phyloP scores from a whole-genome alignment of 1,140 invertebrate genomes.

The Aphis craccivora region DNA sequence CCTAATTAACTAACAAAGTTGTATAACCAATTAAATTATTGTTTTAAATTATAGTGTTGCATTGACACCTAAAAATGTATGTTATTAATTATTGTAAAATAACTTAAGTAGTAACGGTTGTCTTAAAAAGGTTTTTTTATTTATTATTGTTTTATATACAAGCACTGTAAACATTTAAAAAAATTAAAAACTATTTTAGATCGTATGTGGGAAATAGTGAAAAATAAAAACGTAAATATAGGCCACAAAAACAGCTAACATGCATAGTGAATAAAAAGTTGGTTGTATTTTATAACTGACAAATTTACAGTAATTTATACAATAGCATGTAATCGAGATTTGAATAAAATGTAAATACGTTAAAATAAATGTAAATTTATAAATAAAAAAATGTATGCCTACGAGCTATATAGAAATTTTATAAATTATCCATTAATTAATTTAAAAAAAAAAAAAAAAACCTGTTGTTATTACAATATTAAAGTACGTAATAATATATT shows the following conservation, averaged over 20 bases:
- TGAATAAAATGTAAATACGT: background rate
- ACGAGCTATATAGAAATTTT: background rate
- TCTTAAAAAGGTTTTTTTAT: background rate
- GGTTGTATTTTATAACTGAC: background rate
- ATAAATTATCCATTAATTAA: background rate
- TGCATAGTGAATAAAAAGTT: background rate
- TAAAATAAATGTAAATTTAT: background rate
- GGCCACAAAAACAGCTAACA: no score
- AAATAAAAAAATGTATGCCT: background rate
- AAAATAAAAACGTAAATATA: background rate
- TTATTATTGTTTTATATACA: no score
- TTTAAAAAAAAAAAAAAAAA: background rate
- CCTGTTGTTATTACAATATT: background rate
- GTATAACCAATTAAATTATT: no score
- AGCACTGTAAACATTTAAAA: background rate
- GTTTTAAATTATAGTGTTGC: background rate
- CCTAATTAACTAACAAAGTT: no score
- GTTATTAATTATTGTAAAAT: background rate
- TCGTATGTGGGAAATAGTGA: background rate
- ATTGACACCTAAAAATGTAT: background rate
- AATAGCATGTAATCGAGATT: background rate
- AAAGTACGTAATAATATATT: background rate
- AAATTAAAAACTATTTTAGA: background rate
- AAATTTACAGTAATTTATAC: background rate
- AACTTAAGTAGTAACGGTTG: background rate